Percentiles rank a stretch among this genome's conserved stretches.
Conservation (phyloP, 2,797 vertebrate species). For the Cirrhinus molitorella region DNA sequence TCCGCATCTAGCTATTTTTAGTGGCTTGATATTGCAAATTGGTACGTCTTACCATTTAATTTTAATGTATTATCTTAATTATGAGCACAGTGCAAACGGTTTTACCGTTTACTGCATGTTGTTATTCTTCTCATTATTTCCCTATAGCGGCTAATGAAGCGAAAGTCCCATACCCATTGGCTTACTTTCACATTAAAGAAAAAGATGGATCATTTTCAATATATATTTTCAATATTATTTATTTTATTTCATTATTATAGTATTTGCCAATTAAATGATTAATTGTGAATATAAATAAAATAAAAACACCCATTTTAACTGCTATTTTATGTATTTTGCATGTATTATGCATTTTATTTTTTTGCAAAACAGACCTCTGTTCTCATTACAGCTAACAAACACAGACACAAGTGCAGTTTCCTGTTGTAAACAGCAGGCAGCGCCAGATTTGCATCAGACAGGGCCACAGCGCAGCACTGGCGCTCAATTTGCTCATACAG, state of each 20-base stretch:
- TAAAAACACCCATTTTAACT: not conserved
- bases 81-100: no score
- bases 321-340: not conserved
- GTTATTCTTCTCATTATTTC: no score
- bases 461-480: constrained; percentile 23
- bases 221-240: no score
- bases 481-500: not conserved
- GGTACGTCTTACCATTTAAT: no score
- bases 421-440: constrained; percentile 69
- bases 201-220: no score
- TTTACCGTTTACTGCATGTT: no score
- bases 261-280: not conserved
- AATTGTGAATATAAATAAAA: not conserved
- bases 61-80: no score
- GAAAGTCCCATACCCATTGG: no score
- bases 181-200: no score
- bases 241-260: not conserved
- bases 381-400: not conserved
- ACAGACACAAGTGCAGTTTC: not conserved
- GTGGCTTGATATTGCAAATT: no score
- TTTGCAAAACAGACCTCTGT: not conserved
- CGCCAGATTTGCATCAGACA: constrained; percentile 45
- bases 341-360: not conserved
- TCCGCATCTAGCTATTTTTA: no score
- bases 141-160: no score